phyloP scores from a whole-genome alignment of 2,888 invertebrate genomes.

The Mythimna loreyi region DNA sequence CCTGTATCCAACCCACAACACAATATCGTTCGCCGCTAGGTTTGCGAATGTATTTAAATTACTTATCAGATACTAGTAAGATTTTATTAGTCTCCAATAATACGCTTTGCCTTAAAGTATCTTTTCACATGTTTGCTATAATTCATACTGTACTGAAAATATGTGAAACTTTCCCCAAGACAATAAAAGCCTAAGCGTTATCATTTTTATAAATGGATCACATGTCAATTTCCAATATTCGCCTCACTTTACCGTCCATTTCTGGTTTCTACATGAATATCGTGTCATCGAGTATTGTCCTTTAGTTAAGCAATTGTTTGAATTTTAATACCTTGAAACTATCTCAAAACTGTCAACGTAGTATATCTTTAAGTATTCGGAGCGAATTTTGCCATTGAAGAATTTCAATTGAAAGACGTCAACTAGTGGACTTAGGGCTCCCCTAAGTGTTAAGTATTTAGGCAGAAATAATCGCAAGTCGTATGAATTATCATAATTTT shows the following conservation, averaged over 20 bases:
- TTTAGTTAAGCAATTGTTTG: conserved; percentile 3
- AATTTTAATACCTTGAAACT: conserved; percentile 9
- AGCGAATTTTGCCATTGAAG: conserved; percentile 14
- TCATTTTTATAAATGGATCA: neutral
- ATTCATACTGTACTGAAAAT: neutral
- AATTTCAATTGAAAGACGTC: neutral
- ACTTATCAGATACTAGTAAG: neutral
- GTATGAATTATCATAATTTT: conserved; percentile 10
- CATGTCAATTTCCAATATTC: neutral
- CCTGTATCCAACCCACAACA: neutral
- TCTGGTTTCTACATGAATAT: neutral
- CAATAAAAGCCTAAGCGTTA: neutral
- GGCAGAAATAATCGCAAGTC: conserved; percentile 7
- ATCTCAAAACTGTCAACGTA: conserved; percentile 4
- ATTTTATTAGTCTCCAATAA: neutral
- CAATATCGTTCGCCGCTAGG: neutral
- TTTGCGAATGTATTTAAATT: neutral
- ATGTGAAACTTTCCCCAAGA: neutral
- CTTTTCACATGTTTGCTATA: neutral
- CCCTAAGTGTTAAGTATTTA: neutral
- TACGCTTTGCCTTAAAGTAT: neutral
- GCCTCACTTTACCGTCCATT: conserved; percentile 13
- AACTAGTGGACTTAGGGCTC: no score
- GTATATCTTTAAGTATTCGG: conserved; percentile 5
- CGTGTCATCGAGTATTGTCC: conserved; percentile 1